Evolutionary conservation across 2,113 vertebrate species (phyloP).

Genomic region (Ondatra zibethicus): DNA sequence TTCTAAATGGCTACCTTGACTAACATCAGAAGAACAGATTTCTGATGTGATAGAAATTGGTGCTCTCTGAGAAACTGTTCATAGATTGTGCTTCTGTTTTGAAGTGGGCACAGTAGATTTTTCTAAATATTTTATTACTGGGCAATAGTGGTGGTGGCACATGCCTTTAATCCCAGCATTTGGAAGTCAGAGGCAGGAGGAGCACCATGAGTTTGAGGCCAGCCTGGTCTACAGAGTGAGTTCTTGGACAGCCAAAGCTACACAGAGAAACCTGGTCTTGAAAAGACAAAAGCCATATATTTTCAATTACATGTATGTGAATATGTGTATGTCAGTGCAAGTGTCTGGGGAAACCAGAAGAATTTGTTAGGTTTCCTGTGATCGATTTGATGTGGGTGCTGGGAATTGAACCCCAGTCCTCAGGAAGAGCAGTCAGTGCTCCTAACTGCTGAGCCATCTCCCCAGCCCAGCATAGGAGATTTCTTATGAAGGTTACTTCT

Average conservation of each 20-base stretch:
- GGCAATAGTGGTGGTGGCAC: background rate
- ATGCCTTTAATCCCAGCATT: background rate
- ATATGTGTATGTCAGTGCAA: background rate
- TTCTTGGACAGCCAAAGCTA: background rate
- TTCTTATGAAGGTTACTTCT: slow-evolving; percentile 21
- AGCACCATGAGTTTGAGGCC: background rate
- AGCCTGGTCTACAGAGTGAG: background rate
- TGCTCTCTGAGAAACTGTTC: slow-evolving; percentile 64
- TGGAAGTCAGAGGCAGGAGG: background rate
- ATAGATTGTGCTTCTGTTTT: background rate
- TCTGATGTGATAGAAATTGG: slow-evolving; percentile 56
- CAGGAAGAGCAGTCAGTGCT: background rate
- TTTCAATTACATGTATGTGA: background rate
- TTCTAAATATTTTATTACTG: background rate
- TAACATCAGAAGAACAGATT: slow-evolving; percentile 64
- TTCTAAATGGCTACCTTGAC: slow-evolving; percentile 71
- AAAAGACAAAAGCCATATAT: background rate
- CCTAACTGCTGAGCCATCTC: background rate
- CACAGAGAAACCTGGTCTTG: background rate
- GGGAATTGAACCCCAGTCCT: background rate
- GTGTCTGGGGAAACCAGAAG: background rate
- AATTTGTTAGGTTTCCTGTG: background rate
- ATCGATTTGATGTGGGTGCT: background rate
- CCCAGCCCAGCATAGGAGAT: background rate
- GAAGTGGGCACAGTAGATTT: background rate